A percentile compares a stretch with the other conserved stretches of the same genome.
phyloP scores from a whole-genome alignment of 2,888 invertebrate species.

The Myopa tessellatipennis region DNA sequence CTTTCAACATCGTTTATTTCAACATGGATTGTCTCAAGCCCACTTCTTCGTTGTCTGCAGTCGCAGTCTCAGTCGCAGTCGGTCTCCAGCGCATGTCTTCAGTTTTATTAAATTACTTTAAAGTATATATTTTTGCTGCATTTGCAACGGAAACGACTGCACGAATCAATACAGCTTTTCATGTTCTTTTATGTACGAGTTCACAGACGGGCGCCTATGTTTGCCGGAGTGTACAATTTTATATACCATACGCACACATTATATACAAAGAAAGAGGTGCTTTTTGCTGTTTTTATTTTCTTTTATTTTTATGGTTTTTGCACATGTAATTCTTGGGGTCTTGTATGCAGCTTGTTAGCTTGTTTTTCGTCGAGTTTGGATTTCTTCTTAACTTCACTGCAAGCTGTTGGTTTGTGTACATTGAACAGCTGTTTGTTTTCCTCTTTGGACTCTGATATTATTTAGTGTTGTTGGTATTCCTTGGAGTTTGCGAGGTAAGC shows the following conservation, averaged over 20 bases:
- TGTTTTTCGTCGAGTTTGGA: conserved; percentile 1
- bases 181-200: background rate
- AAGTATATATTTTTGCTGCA: conserved; percentile 8
- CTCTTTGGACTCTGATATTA: conserved; percentile 7
- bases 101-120: conserved; percentile 9
- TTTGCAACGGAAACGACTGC: conserved; percentile 7
- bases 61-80: background rate
- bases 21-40: background rate
- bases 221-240: background rate
- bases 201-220: too few species aligned
- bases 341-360: conserved; percentile 1
- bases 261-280: background rate
- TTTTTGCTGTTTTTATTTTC: background rate
- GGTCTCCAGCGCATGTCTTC: background rate
- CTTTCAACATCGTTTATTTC: background rate
- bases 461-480: background rate
- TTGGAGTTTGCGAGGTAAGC: background rate
- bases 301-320: background rate
- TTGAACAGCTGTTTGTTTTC: conserved; percentile 22
- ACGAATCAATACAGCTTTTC: conserved; percentile 9
- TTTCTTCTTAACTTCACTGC: background rate
- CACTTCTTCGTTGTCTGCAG: conserved; percentile 15
- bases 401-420: conserved; percentile 2
- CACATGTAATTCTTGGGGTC: background rate
- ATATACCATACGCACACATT: background rate